Evolutionary conservation across 2,797 vertebrate species (phyloP).

Genomic region (Pachyuromys duprasi): DNA sequence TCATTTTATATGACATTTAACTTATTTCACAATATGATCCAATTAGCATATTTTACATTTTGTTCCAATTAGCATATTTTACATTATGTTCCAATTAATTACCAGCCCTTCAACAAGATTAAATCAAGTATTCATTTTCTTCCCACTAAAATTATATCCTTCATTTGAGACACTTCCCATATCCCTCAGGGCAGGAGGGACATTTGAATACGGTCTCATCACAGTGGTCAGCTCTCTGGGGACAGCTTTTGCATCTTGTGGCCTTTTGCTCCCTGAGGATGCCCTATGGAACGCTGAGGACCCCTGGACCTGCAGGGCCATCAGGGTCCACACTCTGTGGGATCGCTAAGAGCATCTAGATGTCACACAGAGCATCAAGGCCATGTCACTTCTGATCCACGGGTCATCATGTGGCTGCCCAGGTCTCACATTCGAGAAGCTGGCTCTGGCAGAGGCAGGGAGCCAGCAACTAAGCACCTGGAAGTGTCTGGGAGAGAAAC

Average conservation of each 20-base stretch:
- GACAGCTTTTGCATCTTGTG: background rate
- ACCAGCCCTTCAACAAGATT: constrained; percentile 24
- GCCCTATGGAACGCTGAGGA: no score
- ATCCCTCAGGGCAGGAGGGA: fast-evolving
- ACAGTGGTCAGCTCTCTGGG: background rate
- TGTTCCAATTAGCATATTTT: background rate
- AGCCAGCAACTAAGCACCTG: background rate
- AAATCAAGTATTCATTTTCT: background rate
- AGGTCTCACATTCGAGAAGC: background rate
- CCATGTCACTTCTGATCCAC: background rate
- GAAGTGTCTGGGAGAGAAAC: fast-evolving
- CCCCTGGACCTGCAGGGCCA: background rate
- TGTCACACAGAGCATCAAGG: background rate
- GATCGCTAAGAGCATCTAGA: background rate
- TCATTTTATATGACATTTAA: constrained; percentile 35
- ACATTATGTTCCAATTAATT: constrained; percentile 6
- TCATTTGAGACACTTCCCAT: background rate
- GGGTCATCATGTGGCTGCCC: background rate
- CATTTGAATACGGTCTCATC: background rate
- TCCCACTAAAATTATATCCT: background rate
- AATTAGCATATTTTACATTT: background rate
- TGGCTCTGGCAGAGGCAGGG: background rate
- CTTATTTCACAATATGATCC: background rate
- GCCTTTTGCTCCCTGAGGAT: background rate
- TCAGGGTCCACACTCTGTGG: no score